A percentile compares a stretch with the other conserved stretches of the same genome.
Conservation (phyloP, 1,140 invertebrate species). For the Drosophila ogumai region DNA sequence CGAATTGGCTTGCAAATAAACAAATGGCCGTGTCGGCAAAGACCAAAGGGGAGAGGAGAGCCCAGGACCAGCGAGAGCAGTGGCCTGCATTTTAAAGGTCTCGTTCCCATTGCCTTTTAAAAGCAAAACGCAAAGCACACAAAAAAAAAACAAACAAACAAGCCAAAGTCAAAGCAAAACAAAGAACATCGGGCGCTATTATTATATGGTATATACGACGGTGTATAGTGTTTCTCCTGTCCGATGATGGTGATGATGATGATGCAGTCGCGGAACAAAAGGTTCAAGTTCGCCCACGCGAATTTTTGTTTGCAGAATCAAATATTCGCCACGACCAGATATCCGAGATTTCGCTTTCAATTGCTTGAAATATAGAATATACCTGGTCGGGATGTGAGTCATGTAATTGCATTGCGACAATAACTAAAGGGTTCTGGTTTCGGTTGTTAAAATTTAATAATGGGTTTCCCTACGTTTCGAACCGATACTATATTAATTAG, state of each 20-base stretch:
- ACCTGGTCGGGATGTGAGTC: constrained; percentile 5
- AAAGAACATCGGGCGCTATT: constrained; percentile 14
- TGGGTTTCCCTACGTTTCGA: not conserved
- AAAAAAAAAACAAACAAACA: constrained; percentile 2
- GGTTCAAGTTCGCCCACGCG: constrained; percentile 65
- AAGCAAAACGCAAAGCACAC: constrained; percentile 9
- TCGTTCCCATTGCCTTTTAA: constrained; percentile 29
- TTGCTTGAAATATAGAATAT: not conserved
- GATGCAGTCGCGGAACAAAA: constrained; percentile 26
- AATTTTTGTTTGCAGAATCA: constrained; percentile 5
- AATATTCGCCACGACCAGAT: constrained; percentile 16
- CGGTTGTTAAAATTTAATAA: not conserved
- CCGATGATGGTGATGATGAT: not conserved
- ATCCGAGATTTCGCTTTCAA: constrained; percentile 14
- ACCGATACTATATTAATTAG: not conserved
- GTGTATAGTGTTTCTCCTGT: not conserved
- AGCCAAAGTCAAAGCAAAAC: constrained; percentile 21
- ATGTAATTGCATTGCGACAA: not conserved
- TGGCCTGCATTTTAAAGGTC: constrained; percentile 53
- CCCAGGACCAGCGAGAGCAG: constrained; percentile 28
- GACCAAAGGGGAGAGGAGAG: constrained; percentile 10
- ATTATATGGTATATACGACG: constrained; percentile 11
- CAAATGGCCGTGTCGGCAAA: constrained; percentile 41
- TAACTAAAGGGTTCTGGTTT: not conserved
- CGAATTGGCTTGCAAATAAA: constrained; percentile 72